phyloP scores from a whole-genome alignment of 2,113 vertebrate genomes.

The Gopherus flavomarginatus region DNA sequence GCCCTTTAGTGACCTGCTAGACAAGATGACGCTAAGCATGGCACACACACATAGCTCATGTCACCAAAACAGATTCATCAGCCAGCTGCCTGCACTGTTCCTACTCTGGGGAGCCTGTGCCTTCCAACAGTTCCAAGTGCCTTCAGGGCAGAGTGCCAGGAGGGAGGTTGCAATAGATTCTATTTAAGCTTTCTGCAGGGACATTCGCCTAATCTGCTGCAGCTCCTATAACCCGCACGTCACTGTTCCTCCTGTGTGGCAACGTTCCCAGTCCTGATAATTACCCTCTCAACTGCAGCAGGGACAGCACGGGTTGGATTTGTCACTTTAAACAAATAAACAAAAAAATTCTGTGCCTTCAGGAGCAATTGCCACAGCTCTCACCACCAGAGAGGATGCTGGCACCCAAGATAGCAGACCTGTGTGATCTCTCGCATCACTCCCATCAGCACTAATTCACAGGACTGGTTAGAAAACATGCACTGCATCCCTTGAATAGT shows the following conservation, averaged over 20 bases:
- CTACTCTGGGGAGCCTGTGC: neutral
- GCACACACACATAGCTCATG: neutral
- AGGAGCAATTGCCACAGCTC: neutral
- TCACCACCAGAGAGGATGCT: neutral
- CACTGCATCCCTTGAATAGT: neutral
- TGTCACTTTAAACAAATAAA: neutral
- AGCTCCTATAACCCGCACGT: neutral
- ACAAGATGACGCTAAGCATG: neutral
- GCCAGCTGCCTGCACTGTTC: neutral
- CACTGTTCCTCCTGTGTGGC: neutral
- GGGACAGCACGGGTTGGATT: neutral
- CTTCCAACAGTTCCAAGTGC: neutral
- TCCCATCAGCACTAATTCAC: neutral
- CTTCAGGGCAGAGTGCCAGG: neutral
- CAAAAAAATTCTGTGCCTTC: neutral
- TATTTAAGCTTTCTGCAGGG: neutral
- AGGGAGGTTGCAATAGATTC: neutral
- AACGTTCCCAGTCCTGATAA: neutral
- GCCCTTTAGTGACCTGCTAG: neutral
- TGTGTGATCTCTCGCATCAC: neutral
- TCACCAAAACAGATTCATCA: neutral
- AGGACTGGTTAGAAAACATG: neutral
- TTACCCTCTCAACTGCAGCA: neutral
- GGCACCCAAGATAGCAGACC: neutral
- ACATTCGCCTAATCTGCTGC: neutral